phyloP scores from a whole-genome alignment of 1,140 invertebrate genomes.

The Trichonephila clavipes region DNA sequence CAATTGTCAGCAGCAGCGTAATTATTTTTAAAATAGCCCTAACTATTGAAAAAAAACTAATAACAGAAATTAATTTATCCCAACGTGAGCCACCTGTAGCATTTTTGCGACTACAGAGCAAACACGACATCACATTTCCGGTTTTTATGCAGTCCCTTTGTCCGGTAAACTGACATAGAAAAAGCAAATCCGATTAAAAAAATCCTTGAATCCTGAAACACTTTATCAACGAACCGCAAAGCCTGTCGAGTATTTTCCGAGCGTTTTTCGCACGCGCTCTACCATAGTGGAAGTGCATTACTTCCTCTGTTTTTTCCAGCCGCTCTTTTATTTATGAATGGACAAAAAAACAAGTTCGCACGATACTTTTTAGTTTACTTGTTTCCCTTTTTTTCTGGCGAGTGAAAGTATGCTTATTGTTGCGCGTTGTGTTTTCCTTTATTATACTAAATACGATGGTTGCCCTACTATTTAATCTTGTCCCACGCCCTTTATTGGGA shows the following conservation, averaged over 20 bases:
- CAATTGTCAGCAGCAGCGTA: too few relatives aligned
- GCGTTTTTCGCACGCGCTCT: slow-evolving; percentile 54
- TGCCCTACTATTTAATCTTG: neutral
- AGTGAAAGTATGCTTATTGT: slow-evolving; percentile 55
- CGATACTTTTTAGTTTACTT: slow-evolving; percentile 36
- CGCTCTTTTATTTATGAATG: slow-evolving; percentile 6
- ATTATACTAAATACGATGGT: slow-evolving; percentile 56
- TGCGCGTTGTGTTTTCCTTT: neutral
- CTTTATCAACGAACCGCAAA: slow-evolving; percentile 65
- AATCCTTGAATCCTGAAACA: slow-evolving; percentile 68
- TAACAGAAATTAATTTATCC: slow-evolving; percentile 9
- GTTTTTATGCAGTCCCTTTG: slow-evolving; percentile 49
- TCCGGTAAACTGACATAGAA: neutral
- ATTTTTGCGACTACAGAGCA: neutral
- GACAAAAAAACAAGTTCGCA: slow-evolving; percentile 29
- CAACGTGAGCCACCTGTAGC: slow-evolving; percentile 46
- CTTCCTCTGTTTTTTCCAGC: slow-evolving; percentile 35
- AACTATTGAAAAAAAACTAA: neutral
- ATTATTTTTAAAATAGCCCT: too few relatives aligned
- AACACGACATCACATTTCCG: slow-evolving; percentile 10
- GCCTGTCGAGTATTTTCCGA: slow-evolving; percentile 55
- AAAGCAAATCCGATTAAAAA: slow-evolving; percentile 56
- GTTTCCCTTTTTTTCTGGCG: slow-evolving; percentile 38
- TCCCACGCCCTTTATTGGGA: neutral
- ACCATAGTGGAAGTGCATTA: slow-evolving; percentile 27